Percentiles rank a stretch among this genome's conserved stretches.
These are phyloP conservation scores for Cecropterus lyciades DNA, from an alignment of 1,140 invertebrate species.

Conservation along the genomic window DNA sequence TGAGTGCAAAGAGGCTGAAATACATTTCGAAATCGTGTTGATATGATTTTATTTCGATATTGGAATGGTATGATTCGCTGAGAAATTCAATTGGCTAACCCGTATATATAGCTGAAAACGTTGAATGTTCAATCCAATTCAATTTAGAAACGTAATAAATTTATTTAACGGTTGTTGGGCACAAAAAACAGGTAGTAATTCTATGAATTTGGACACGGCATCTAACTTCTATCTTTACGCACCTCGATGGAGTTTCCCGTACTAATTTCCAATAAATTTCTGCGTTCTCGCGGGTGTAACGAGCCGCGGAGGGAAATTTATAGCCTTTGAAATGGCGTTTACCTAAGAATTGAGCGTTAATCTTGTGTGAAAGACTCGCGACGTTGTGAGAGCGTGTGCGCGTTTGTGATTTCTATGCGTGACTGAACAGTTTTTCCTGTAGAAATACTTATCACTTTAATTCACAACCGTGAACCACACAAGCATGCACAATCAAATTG, in stretches of 20 bases:
- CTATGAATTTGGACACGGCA: constrained; percentile 42
- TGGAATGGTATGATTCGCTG: constrained; percentile 24
- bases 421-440: constrained; percentile 37
- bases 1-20: constrained; percentile 25
- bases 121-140: constrained; percentile 25
- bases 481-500: not conserved
- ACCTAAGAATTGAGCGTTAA: constrained; percentile 81
- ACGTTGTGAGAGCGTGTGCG: constrained; percentile 43
- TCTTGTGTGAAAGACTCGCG: constrained; percentile 77
- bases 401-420: constrained; percentile 53
- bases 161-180: constrained; percentile 21
- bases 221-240: constrained; percentile 48
- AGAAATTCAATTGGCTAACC: constrained; percentile 32
- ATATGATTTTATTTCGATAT: constrained; percentile 30
- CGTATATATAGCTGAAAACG: constrained; percentile 30
- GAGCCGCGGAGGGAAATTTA: constrained; percentile 76
- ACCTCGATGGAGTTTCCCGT: constrained; percentile 51
- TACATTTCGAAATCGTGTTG: constrained; percentile 27
- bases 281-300: constrained; percentile 74
- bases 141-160: constrained; percentile 32
- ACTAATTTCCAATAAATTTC: constrained; percentile 81
- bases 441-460: constrained; percentile 18
- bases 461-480: not conserved
- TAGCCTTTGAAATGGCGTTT: constrained; percentile 77
- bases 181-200: constrained; percentile 32